phyloP scores from a whole-genome alignment of 2,888 invertebrate genomes.

The Teinopalpus imperialis region DNA sequence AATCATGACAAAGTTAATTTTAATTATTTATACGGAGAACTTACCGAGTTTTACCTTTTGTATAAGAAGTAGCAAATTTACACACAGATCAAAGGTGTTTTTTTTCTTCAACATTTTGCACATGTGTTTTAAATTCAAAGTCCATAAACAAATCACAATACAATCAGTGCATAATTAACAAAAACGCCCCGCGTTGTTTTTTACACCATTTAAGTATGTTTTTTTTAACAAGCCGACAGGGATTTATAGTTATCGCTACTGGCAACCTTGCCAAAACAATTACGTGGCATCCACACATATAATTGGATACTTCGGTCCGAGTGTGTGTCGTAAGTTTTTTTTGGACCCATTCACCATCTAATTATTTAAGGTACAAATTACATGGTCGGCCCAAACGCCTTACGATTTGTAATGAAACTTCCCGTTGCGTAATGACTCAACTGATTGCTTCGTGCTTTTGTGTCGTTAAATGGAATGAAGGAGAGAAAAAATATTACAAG shows the following conservation, averaged over 20 bases:
- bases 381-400: constrained; percentile 36
- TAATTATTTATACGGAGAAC: too few relatives aligned
- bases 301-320: constrained; percentile 32
- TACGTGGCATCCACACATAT: constrained; percentile 29
- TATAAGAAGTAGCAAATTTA: too few relatives aligned
- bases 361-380: constrained; percentile 47
- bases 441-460: constrained; percentile 36
- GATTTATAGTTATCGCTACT: constrained; percentile 21
- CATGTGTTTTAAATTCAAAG: constrained; percentile 5
- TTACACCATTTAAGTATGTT: constrained; percentile 2
- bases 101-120: too few relatives aligned
- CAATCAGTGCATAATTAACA: neutral
- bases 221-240: constrained; percentile 17
- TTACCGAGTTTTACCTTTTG: too few relatives aligned
- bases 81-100: too few relatives aligned
- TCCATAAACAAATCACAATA: constrained; percentile 2
- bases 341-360: constrained; percentile 33
- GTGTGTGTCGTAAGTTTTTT: constrained; percentile 37
- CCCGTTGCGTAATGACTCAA: constrained; percentile 36
- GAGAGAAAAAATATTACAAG: constrained; percentile 10
- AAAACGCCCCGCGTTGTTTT: constrained; percentile 4
- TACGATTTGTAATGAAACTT: constrained; percentile 39
- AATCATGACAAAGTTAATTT: too few relatives aligned
- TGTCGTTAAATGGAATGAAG: constrained; percentile 22
- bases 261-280: constrained; percentile 40